Evolutionary conservation across 1,140 invertebrate species (phyloP).

Genomic region (Diorhabda sublineata): DNA sequence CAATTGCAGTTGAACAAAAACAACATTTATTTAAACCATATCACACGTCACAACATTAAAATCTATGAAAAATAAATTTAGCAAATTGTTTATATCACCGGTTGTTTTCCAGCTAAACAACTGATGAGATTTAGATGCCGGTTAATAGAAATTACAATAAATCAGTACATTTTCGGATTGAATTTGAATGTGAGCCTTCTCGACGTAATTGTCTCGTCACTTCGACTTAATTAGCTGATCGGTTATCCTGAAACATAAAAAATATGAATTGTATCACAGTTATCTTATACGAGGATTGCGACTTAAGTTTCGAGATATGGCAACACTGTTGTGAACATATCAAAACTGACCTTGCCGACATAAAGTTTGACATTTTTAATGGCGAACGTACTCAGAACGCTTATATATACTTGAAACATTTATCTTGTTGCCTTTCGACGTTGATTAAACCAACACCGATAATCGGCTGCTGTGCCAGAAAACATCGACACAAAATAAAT

Average conservation of each 20-base stretch:
- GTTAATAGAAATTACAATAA: neutral
- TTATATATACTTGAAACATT: too few species aligned
- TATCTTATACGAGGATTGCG: too few species aligned
- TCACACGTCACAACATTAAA: neutral
- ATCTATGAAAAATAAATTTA: neutral
- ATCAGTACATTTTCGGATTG: neutral
- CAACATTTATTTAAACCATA: conserved; percentile 1
- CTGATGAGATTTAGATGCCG: neutral
- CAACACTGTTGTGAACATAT: too few species aligned
- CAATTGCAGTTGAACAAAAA: conserved; percentile 1
- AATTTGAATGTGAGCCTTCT: neutral
- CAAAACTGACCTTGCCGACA: too few species aligned
- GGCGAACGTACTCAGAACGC: too few species aligned
- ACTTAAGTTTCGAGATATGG: too few species aligned
- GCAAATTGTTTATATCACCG: neutral
- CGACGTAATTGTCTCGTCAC: neutral
- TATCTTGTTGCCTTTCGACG: too few species aligned
- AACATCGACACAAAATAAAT: too few species aligned
- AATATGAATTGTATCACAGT: neutral
- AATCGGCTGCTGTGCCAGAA: too few species aligned
- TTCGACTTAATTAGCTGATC: neutral
- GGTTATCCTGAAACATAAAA: neutral
- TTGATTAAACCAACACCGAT: too few species aligned
- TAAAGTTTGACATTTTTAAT: too few species aligned
- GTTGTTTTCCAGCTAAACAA: neutral